A percentile compares a stretch with the other conserved stretches of the same genome.
These are phyloP conservation scores for Axinella damicornis DNA, from an alignment of 37 sponge, comb jelly and placozoan species.

Conservation along the genomic window DNA sequence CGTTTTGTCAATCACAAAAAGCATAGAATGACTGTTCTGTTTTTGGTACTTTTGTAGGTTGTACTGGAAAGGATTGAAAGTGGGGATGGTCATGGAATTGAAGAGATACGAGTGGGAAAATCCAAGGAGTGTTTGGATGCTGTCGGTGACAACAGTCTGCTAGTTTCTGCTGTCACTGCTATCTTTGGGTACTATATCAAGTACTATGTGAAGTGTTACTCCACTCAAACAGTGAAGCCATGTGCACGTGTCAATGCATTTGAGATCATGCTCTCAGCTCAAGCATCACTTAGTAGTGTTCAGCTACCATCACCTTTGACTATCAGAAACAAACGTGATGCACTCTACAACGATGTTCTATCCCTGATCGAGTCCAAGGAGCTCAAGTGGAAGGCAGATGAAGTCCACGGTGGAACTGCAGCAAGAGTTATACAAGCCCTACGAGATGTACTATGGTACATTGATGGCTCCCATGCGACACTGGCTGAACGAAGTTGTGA, in stretches of 20 bases:
- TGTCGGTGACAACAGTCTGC: too few relatives aligned
- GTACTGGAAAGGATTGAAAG: too few relatives aligned
- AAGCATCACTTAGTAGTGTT: not conserved
- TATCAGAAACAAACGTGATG: slow-evolving; percentile 10
- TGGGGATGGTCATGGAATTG: too few relatives aligned
- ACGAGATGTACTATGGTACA: slow-evolving; percentile 36
- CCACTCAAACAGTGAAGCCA: too few relatives aligned
- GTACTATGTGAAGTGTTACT: too few relatives aligned
- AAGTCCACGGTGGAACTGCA: slow-evolving; percentile 2
- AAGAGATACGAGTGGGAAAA: too few relatives aligned
- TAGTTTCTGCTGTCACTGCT: too few relatives aligned
- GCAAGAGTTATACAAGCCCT: not conserved
- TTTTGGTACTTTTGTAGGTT: too few relatives aligned
- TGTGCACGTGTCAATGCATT: slow-evolving; percentile 23
- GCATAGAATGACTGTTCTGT: too few relatives aligned
- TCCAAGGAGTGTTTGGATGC: too few relatives aligned
- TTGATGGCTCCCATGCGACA: slow-evolving; percentile 28
- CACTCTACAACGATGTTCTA: slow-evolving; percentile 25
- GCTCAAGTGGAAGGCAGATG: slow-evolving; percentile 25
- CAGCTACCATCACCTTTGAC: not conserved
- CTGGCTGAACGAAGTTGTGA: not conserved
- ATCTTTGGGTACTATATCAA: too few relatives aligned
- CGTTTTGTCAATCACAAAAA: too few relatives aligned
- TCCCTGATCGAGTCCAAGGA: not conserved
- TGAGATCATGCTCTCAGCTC: slow-evolving; percentile 15